Base-by-base conservation (phyloP, 2,888 invertebrate genomes). In the Melanotus villosus region DNA sequence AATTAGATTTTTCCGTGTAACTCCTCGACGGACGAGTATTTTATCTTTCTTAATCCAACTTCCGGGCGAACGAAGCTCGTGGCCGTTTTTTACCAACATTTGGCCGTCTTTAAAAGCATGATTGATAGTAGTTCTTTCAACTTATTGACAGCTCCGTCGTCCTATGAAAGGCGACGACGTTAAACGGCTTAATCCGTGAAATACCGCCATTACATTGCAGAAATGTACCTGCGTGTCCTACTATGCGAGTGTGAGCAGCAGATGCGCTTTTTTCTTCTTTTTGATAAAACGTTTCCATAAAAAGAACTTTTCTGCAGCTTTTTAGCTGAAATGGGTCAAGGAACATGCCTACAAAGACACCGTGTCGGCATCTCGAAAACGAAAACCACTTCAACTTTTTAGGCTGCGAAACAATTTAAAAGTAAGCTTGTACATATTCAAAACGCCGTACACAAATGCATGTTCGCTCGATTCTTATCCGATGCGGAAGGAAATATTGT, bases 41-140 rank as follows among this genome's bases (percentile, higher is more conserved):
- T 62, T 62, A 62, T 62, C 62, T 62, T 50, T 47, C 47, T 50
- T 62, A 62, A 62, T 62, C 62, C 62, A 9, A 34, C 47, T 62
- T 62, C 62, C 62, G 62, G 52, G 23, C 30, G 62, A 62, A 26
- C 62, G 47, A 52, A 62, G 52, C 32, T 63, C 34, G 32, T 19
- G 54, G 38, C 63, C 54, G 41, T 52, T 52, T 63, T 62, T 65
- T 65, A 65, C 65, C 54, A 57, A 50, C 64, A 43, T 69, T 72
- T 64, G 52, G 62, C 36, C 57, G 68, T 63, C 62, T 54, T 70
- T 70, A 71, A 73, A 73, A 68, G 73, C 70, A 73, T 75, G 75
- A 75, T 75, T 73, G 75, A 75, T 75, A 65, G 70, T 68, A 56
- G 57, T 68, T 69, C 70, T 65, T 72, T 75, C 69, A 73, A 68